phyloP scores from a whole-genome alignment of 2,113 vertebrate genomes.

The Regulus satrapa region DNA sequence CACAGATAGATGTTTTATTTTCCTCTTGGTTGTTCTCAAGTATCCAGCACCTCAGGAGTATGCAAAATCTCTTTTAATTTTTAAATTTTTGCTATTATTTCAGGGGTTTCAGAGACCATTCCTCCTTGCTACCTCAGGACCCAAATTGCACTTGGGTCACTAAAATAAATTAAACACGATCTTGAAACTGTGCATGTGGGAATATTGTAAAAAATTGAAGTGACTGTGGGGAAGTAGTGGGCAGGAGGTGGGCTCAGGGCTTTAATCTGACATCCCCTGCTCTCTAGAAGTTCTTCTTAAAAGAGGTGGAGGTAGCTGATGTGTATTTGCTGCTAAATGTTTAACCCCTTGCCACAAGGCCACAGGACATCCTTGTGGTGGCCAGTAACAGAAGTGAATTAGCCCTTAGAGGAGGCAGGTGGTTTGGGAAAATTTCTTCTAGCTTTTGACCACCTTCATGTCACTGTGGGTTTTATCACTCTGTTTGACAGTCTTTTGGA shows the following conservation, averaged over 20 bases:
- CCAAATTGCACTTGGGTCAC: background rate
- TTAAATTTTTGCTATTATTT: background rate
- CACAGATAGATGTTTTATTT: background rate
- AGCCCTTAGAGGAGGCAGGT: background rate
- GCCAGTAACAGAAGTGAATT: background rate
- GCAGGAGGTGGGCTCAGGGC: background rate
- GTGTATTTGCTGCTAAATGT: background rate
- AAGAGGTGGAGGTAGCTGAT: background rate
- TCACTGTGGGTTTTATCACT: fast-evolving
- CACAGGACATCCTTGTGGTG: fast-evolving
- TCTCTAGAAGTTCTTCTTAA: background rate
- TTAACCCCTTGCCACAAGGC: background rate
- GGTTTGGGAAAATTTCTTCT: background rate
- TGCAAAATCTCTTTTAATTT: background rate
- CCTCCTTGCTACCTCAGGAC: background rate
- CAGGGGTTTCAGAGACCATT: background rate
- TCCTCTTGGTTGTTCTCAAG: background rate
- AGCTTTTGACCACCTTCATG: background rate
- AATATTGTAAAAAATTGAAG: background rate
- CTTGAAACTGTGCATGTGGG: background rate
- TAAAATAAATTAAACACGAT: background rate
- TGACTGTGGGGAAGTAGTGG: background rate
- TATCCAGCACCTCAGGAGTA: background rate
- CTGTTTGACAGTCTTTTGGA: background rate
- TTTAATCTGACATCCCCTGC: background rate